Base-by-base conservation (phyloP, 2,113 vertebrate species). In the Kryptolebias marmoratus region DNA sequence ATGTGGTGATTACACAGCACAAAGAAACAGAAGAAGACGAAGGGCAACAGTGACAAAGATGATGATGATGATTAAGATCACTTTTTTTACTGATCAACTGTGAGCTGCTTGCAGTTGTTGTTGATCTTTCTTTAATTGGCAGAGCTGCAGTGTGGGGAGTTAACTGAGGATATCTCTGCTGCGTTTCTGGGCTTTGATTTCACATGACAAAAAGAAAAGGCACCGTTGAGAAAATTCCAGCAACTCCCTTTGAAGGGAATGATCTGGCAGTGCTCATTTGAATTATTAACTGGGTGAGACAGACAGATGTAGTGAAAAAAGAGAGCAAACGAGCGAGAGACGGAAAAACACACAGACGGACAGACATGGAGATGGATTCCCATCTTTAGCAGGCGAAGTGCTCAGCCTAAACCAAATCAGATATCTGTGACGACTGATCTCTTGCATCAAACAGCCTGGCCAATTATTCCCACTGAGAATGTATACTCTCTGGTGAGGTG, bases 231-330 rank as follows among this genome's bases (percentile, higher is more conserved):
- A 90, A 88, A 78, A 77, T 86, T 84, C 83, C 88, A 87, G 87
- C 79, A 79, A 68, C 79, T 71, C 81, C 61, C 87, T 92, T 90
- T 91, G 90, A 92, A 90, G 86, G 83, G 78, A 79, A 56, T 59
- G 83, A 87, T 88, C 87, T 70, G 83, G 76, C 87, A 75, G 84
- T 65, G 80, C 88, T 91, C 86, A 88, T 89, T 91, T 90, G 82
- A 91, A 91, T 90, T 90, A 90, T 91, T 90, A 86, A 91, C 81
- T 88, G 86, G 53, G 55, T 64, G 78, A 80, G 76, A 74, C 56
- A 78, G 82, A 82, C 78, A 71, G 80, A 72, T 45, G 39, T 47
- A 31, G 48, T 1, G n/a, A 12, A 53, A 59, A 73, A 45, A 49
- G 45, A 28, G 64, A 59, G 74, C 54, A 61, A 73, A 64, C 78